Conservation (phyloP, 92 coral and sea anemone genomes). For the Diadumene lineata region DNA sequence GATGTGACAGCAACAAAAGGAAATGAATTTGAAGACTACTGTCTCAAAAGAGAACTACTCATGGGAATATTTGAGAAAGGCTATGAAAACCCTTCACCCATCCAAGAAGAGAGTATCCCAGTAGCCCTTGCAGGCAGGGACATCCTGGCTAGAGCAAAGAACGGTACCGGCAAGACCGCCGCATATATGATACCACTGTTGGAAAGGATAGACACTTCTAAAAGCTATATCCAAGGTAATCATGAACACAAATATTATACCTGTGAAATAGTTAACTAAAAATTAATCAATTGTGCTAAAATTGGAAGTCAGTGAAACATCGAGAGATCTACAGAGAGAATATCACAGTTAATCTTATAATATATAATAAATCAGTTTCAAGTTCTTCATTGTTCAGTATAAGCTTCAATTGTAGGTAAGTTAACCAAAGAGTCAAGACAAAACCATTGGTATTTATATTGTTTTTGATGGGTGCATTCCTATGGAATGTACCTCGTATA, state of each 20-base stretch:
- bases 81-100: constrained; percentile 94
- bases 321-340: too few relatives aligned
- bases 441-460: too few relatives aligned
- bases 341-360: too few relatives aligned
- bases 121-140: constrained; percentile 96
- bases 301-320: too few relatives aligned
- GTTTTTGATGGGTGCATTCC: too few relatives aligned
- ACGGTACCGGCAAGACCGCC: constrained; percentile 99
- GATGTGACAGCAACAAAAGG: constrained; percentile 99
- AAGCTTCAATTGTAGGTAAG: too few relatives aligned
- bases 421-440: too few relatives aligned
- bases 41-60: constrained; percentile 88
- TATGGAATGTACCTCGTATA: too few relatives aligned
- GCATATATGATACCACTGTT: constrained; percentile 94
- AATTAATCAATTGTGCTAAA: too few relatives aligned
- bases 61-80: constrained; percentile 99
- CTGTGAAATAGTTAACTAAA: too few relatives aligned
- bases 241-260: not conserved
- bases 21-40: constrained; percentile 99
- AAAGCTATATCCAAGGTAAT: constrained; percentile 85
- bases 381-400: too few relatives aligned
- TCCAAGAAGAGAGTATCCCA: constrained; percentile 98
- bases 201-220: constrained; percentile 77
- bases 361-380: too few relatives aligned
- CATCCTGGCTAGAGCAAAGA: constrained; percentile 97